Conservation (phyloP, 2,113 vertebrate genomes). For the Bombycilla garrulus region DNA sequence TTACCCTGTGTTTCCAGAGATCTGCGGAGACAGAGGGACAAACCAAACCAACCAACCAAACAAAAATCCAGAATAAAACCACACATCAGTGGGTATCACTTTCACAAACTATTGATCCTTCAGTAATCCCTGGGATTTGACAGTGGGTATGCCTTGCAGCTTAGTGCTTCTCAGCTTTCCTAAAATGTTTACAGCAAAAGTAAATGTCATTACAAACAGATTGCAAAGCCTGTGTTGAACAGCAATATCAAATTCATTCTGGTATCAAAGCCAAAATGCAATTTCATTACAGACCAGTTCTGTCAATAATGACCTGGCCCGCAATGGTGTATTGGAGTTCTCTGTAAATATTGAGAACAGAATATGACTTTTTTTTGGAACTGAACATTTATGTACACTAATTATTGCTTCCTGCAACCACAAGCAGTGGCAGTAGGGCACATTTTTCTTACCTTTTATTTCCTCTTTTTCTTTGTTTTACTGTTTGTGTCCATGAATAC, state of each 20-base stretch:
- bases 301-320: background rate
- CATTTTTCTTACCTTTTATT: background rate
- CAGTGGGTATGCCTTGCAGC: background rate
- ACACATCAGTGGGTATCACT: background rate
- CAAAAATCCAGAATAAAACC: background rate
- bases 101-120: background rate
- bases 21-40: constrained; percentile 29
- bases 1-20: constrained; percentile 73
- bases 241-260: background rate
- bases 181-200: constrained; percentile 17
- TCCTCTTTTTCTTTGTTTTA: background rate
- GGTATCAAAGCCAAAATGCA: constrained; percentile 5
- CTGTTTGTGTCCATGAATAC: background rate
- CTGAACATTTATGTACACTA: background rate
- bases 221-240: background rate
- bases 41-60: background rate
- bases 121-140: constrained; percentile 10
- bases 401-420: background rate
- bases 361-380: background rate
- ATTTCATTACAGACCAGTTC: background rate
- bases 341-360: background rate
- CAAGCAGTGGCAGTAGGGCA: background rate
- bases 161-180: background rate
- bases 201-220: constrained; percentile 7
- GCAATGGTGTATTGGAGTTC: background rate